Evolutionary conservation across 2,113 vertebrate species (phyloP).

Genomic region (Sylvietta virens): DNA sequence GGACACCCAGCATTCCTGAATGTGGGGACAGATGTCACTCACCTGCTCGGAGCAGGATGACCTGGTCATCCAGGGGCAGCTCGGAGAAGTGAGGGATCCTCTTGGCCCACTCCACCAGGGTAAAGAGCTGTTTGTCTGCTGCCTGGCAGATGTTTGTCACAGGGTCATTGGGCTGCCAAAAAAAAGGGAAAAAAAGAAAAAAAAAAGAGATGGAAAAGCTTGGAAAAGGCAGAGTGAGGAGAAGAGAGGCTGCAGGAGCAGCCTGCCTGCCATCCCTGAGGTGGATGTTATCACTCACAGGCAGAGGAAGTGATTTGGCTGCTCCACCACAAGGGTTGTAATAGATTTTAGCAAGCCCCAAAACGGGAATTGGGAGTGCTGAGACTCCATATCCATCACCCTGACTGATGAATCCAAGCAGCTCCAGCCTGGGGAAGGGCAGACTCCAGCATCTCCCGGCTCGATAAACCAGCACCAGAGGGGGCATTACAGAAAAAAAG

Average conservation of each 20-base stretch:
- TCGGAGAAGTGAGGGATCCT: slow-evolving; percentile 95
- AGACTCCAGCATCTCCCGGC: neutral
- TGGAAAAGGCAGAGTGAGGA: neutral
- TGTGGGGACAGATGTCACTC: neutral
- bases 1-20: neutral
- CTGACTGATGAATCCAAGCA: neutral
- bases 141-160: slow-evolving; percentile 98
- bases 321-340: neutral
- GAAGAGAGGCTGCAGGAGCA: neutral
- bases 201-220: neutral
- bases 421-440: neutral
- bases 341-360: neutral
- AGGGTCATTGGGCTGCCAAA: slow-evolving; percentile 88
- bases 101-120: slow-evolving; percentile 98
- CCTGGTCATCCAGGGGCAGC: slow-evolving; percentile 95
- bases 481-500: neutral
- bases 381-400: neutral
- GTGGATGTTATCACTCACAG: neutral
- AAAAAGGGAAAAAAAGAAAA: neutral
- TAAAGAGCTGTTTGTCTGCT: slow-evolving; percentile 97
- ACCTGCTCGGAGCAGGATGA: slow-evolving; percentile 96
- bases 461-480: neutral
- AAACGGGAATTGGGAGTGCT: neutral
- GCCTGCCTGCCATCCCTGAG: neutral
- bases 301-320: neutral